phyloP scores from a whole-genome alignment of 2,113 vertebrate genomes.

The Ceratotherium simum region DNA sequence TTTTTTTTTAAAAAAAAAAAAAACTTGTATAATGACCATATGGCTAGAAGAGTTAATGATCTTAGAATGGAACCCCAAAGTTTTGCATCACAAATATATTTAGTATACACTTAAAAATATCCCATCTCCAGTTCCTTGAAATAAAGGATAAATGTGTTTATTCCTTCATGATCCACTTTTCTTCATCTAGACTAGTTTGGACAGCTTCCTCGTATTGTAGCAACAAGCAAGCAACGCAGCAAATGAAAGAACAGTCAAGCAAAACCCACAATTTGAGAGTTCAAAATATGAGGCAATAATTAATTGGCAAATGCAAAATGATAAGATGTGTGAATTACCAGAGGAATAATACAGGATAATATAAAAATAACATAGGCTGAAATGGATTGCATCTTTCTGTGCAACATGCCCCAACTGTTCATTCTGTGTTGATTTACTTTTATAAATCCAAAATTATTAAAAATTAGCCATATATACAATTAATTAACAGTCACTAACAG shows the following conservation, averaged over 20 bases:
- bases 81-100: not conserved
- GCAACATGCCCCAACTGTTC: not conserved
- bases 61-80: not conserved
- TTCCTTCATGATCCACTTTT: not conserved
- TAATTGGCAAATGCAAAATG: not conserved
- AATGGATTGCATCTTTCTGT: not conserved
- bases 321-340: not conserved
- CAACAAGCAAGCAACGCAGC: not conserved
- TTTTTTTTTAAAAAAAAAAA: not conserved
- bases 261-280: not conserved
- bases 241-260: not conserved
- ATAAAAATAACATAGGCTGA: not conserved
- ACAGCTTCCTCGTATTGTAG: not conserved
- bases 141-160: not conserved
- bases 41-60: not conserved
- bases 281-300: not conserved
- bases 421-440: not conserved
- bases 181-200: not conserved
- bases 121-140: not conserved
- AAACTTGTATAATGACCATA: not conserved
- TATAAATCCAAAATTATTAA: not conserved
- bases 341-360: not conserved
- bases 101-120: not conserved
- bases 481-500: not conserved
- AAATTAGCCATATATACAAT: not conserved